Evolutionary conservation across 2,113 vertebrate species (phyloP).

Genomic region (Dromaius novaehollandiae): DNA sequence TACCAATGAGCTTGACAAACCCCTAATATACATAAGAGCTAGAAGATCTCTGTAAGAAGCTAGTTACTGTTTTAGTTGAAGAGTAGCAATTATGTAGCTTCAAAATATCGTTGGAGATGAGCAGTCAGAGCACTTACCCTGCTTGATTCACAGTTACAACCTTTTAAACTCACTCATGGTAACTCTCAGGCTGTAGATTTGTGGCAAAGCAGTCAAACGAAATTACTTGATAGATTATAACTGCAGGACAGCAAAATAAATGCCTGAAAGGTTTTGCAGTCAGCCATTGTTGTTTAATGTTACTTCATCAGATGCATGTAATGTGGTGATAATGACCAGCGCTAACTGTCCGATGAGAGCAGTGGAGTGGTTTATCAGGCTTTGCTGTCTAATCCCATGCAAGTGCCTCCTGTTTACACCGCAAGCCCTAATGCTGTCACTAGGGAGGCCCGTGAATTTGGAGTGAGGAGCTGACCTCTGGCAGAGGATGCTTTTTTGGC

Average conservation of each 20-base stretch:
- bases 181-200: not conserved
- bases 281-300: not conserved
- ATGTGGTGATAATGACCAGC: not conserved
- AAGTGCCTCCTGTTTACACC: too few species aligned
- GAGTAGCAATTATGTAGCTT: not conserved
- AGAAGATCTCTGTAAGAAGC: not conserved
- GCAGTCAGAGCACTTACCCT: not conserved
- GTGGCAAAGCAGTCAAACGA: not conserved
- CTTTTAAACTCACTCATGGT: not conserved
- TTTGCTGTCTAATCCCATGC: not conserved
- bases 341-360: not conserved
- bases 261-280: constrained; percentile 22
- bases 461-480: not conserved
- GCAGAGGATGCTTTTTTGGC: not conserved
- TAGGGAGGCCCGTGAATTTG: not conserved
- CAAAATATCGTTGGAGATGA: not conserved
- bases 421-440: not conserved
- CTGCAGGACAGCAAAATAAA: constrained; percentile 14
- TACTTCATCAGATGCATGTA: not conserved
- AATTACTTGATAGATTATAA: not conserved
- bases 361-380: not conserved
- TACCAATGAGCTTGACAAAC: not conserved
- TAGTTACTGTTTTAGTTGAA: not conserved
- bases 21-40: too few species aligned
- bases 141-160: not conserved